These are phyloP conservation scores for Pocillopora verrucosa DNA, from an alignment of 64 coral and sea anemone genomes.

Conservation along the genomic window DNA sequence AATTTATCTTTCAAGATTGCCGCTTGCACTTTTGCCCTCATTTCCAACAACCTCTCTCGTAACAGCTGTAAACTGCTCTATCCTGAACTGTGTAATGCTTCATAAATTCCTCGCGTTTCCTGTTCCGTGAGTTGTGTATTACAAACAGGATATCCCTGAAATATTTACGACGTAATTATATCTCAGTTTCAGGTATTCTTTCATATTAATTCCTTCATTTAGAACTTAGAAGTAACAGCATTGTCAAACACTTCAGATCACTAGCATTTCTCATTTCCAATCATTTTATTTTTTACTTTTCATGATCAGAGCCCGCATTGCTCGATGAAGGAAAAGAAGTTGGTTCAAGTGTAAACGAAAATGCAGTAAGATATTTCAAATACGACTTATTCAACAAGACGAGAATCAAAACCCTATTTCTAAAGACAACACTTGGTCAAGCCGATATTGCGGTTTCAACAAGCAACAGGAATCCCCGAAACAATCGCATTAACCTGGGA, in stretches of 20 bases:
- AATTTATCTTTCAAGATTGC: too few species aligned
- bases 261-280: background rate
- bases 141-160: too few species aligned
- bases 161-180: too few species aligned
- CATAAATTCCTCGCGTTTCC: too few species aligned
- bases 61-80: too few species aligned
- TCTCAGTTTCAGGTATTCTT: too few species aligned
- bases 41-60: too few species aligned
- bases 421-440: background rate
- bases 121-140: too few species aligned
- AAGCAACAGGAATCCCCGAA: conserved; percentile 1
- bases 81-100: too few species aligned
- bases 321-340: conserved; percentile 8
- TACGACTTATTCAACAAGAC: conserved; percentile 3
- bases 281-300: background rate
- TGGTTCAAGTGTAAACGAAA: background rate
- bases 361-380: conserved; percentile 2
- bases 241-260: background rate
- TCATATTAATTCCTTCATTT: too few species aligned
- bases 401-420: background rate
- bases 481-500: background rate
- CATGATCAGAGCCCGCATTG: background rate
- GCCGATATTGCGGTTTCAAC: background rate
- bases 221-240: too few species aligned
- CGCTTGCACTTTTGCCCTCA: too few species aligned